Base-by-base conservation (phyloP, 2,797 vertebrate species). In the Eidolon dupreanum region DNA sequence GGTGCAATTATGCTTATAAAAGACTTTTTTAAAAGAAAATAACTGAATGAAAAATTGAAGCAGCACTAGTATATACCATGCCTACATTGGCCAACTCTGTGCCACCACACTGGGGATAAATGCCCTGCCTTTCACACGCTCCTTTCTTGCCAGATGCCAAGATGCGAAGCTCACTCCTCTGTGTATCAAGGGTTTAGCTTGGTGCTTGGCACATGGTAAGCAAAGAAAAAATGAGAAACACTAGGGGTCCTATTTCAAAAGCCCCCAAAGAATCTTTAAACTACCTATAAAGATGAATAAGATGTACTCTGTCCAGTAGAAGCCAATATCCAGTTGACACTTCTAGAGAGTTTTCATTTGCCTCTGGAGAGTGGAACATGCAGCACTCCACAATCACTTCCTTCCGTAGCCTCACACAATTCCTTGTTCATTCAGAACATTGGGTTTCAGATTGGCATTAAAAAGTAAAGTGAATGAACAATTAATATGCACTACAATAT, bases 401-500 rank as follows among this genome's bases (percentile, higher is more conserved):
- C 38, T 66, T 70, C 22, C 19, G 2, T 28, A 8, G 31, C 15
- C 33, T 73, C 55, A 65, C 38, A 51, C 8, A 81, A 63, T 3
- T 73, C 12, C 12, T 46, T 26, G 4, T 61, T 81, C 49, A 31
- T 31, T 81, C 33, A 65, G 17, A 96, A 83, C 38, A 61, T 13
- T 5, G 17, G 49, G 38, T 22, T 88, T 88, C 83, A 88, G 26
- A 55, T 5, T 33, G 78, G 57, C 59, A 77, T 93, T 66, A 65
- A 78, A 81, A 97, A 94, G 38, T 61, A 65, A 74, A 57, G 55
- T 70, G 15, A 66, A 93, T 17, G 15, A 87, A 77, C 55, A 74
- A 31, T 71, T 83, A 46, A 61, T 70, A 77, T 49, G 85, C 41
- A 49, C 33, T 74, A 31, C 12, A 66, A 78, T 11, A 49, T 57